Conservation (phyloP, 2,113 vertebrate species). For the Sylvia atricapilla region DNA sequence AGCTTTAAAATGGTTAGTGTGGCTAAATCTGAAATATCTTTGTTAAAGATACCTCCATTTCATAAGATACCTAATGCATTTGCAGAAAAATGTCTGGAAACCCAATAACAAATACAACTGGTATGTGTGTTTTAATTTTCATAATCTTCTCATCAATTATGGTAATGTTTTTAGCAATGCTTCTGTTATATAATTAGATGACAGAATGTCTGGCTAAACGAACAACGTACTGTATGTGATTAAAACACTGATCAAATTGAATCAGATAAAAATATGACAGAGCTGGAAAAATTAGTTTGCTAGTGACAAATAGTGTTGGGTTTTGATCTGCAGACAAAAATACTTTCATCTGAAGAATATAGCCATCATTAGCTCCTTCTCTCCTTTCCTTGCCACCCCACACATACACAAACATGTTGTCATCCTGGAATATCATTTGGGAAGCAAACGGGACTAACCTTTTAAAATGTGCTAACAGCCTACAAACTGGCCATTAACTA, state of each 20-base stretch:
- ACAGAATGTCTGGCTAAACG: background rate
- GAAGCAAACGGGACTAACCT: background rate
- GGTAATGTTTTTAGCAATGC: background rate
- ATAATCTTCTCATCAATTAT: background rate
- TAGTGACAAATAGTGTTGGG: background rate
- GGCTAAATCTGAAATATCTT: background rate
- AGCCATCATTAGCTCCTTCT: background rate
- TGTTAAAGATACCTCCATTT: background rate
- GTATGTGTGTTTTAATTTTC: background rate
- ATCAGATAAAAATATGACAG: background rate
- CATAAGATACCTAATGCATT: background rate
- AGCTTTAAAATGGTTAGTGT: background rate
- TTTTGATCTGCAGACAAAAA: background rate
- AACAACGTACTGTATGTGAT: background rate
- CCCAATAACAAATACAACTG: background rate
- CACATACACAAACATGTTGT: background rate
- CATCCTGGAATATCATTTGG: background rate
- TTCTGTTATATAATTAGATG: background rate
- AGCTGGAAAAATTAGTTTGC: background rate
- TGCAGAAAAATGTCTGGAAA: background rate
- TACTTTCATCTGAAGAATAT: background rate
- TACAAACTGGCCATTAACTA: background rate
- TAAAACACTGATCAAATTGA: conserved; percentile 4
- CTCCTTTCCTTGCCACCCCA: background rate
- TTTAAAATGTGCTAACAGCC: background rate